These are phyloP conservation scores for Leptarthrus brevirostris DNA, from an alignment of 2,888 invertebrate species.

Conservation along the genomic window DNA sequence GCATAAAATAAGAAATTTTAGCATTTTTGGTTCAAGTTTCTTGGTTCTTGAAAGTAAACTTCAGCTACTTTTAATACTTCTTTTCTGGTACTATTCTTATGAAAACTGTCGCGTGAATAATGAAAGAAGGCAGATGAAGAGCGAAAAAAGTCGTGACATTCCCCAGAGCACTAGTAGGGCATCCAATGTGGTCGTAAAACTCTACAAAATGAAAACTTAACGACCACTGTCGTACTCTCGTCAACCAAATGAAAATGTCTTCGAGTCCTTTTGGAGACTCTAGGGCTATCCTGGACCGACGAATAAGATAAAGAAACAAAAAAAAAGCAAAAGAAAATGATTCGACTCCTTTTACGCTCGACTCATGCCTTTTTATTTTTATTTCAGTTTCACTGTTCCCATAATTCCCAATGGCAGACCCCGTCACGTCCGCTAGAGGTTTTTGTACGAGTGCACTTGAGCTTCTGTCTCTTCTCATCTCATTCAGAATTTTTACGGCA, in stretches of 20 bases:
- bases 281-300: constrained; percentile 21
- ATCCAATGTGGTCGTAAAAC: constrained; percentile 41
- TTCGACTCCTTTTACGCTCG: constrained; percentile 35
- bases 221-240: constrained; percentile 42
- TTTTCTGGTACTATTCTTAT: not conserved
- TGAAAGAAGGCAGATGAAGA: constrained; percentile 41
- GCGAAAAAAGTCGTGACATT: constrained; percentile 41
- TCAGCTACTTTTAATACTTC: constrained; percentile 22
- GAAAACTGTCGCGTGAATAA: constrained; percentile 41
- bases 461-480: constrained; percentile 35
- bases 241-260: constrained; percentile 44
- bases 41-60: not conserved
- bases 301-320: constrained; percentile 34
- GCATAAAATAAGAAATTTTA: too few species aligned
- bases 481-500: constrained; percentile 43
- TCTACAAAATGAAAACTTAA: constrained; percentile 46
- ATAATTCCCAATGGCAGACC: constrained; percentile 40
- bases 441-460: constrained; percentile 34
- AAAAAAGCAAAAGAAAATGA: constrained; percentile 24
- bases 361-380: not conserved
- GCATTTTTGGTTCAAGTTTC: too few species aligned
- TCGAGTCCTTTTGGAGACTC: constrained; percentile 39
- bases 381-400: not conserved
- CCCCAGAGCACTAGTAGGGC: constrained; percentile 21
- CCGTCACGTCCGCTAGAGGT: constrained; percentile 35